Evolutionary conservation across 2,888 invertebrate genomes (phyloP).

Genomic region (Cryptocephalus primarius): DNA sequence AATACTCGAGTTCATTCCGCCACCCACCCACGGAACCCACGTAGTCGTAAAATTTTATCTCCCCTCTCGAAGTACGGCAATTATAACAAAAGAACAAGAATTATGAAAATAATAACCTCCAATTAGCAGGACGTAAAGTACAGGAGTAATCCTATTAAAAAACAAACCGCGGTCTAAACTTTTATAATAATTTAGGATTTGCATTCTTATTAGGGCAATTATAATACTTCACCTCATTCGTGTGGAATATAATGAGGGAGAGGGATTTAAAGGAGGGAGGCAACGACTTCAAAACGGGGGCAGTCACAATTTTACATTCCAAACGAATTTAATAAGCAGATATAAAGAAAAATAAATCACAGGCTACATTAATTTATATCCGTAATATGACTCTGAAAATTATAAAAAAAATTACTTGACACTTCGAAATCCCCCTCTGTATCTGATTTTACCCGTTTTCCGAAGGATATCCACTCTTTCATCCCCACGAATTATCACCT

Average conservation of each 20-base stretch:
- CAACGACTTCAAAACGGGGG: not conserved
- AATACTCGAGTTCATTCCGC: not conserved
- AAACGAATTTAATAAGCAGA: not conserved
- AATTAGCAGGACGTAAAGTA: conserved; percentile 27
- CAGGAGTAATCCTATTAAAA: conserved; percentile 29
- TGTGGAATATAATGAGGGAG: conserved; percentile 16
- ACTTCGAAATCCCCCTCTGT: too few relatives aligned
- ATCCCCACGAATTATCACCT: too few relatives aligned
- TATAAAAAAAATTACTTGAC: too few relatives aligned
- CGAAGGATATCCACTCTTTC: not conserved
- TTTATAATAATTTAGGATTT: conserved; percentile 30
- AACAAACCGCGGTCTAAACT: conserved; percentile 28
- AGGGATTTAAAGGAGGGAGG: conserved; percentile 15
- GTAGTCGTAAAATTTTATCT: conserved; percentile 23
- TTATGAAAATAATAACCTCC: conserved; percentile 30
- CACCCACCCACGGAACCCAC: too few relatives aligned
- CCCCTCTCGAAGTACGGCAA: conserved; percentile 17
- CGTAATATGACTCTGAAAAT: not conserved
- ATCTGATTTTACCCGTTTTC: not conserved
- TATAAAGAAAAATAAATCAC: not conserved
- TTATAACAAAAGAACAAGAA: conserved; percentile 28
- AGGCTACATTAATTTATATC: not conserved
- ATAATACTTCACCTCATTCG: conserved; percentile 26
- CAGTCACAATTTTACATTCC: not conserved
- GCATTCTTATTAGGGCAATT: conserved; percentile 30